Base-by-base conservation (phyloP, 92 coral and sea anemone species). In the Epizoanthus fatuus region DNA sequence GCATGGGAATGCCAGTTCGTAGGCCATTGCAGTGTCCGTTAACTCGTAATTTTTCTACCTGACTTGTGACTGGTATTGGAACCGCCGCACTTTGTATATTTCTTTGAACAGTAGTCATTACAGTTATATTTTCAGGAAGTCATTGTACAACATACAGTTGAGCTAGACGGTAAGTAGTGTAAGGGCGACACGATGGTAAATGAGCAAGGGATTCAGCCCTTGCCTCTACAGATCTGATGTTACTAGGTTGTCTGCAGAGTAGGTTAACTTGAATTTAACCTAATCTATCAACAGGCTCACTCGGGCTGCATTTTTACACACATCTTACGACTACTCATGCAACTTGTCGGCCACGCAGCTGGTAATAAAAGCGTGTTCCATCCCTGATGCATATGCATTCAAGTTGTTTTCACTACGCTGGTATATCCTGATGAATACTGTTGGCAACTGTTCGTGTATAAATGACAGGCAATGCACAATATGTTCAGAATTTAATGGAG, bases 401-500 rank as follows among this genome's bases (percentile, higher is more conserved):
- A 44, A 0, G 40, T 14, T 12, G 13, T 12, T 44, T 60, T 11
- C 37, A 59, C 56, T 12, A 59, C 7, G n/a, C n/a, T 20, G 57
- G 79, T 20, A 69, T 19, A 6, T 86, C 69, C 64, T 8, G 45
- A 58, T 44, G n/a, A 45, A 5, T 16, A 38, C n/a, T 20, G 4
- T 73, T 32, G 35, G 49, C 37, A 57, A 79, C 59, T 72, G 69
- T 83, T 63, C 16, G 44, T 17, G 54, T 63, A 57, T 79, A 72
- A 40, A 39, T 62, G 47, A 5, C 25, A 40, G 37, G 57, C 49
- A 17, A 49, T 63, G 74, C 68, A 69, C 62, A 68, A 60, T 55
- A 83, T 77, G 57, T 84, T 69, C 92, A 77, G 75, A 88, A 69
- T 69, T 83, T 66, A 47, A 75, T 58, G 82, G 19, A 80, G 82